phyloP scores from a whole-genome alignment of 2,888 invertebrate genomes.

The Urechis unicinctus region DNA sequence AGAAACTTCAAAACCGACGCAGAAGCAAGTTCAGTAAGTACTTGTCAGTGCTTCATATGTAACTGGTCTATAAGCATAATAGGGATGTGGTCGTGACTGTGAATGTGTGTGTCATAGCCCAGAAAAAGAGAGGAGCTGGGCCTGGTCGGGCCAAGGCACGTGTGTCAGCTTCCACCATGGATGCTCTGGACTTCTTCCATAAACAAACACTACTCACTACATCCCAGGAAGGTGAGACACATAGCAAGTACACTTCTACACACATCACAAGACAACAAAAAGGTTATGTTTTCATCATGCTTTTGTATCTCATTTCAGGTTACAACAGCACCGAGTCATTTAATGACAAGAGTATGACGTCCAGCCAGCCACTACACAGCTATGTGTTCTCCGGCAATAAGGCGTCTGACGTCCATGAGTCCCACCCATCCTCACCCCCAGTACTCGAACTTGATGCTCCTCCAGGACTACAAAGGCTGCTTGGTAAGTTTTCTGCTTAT shows the following conservation, averaged over 20 bases:
- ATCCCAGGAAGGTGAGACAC: slow-evolving; percentile 16
- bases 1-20: neutral
- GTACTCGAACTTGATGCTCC: slow-evolving; percentile 24
- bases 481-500: slow-evolving; percentile 50
- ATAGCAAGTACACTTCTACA: no score
- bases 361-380: neutral
- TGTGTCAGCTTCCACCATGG: slow-evolving; percentile 31
- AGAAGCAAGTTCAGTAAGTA: neutral
- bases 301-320: slow-evolving; percentile 6
- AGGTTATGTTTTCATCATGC: neutral
- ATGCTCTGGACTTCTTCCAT: slow-evolving; percentile 43
- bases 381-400: neutral
- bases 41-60: neutral
- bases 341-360: slow-evolving; percentile 20
- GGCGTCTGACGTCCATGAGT: neutral
- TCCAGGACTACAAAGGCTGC: slow-evolving; percentile 70
- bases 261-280: no score
- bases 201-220: slow-evolving; percentile 31
- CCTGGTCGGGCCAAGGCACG: slow-evolving; percentile 5
- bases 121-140: neutral
- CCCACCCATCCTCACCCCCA: neutral
- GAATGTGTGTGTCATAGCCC: neutral
- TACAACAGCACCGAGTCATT: slow-evolving; percentile 14
- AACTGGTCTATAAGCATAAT: no score
- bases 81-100: no score